These are phyloP conservation scores for Xestia c-nigrum DNA, from an alignment of 2,888 invertebrate species.

Conservation along the genomic window DNA sequence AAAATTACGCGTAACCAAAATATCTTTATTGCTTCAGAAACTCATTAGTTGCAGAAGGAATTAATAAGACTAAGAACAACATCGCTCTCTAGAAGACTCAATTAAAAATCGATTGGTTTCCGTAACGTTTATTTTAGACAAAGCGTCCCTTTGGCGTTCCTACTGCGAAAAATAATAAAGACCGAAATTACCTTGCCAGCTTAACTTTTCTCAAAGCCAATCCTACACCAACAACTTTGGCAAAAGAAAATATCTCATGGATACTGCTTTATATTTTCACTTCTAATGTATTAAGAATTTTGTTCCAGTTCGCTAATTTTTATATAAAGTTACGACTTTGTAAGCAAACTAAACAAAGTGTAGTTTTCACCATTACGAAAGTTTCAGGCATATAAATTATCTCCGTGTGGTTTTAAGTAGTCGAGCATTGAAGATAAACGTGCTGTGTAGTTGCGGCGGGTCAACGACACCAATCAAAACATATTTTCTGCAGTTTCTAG, in stretches of 20 bases:
- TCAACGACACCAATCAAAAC: conserved; percentile 54
- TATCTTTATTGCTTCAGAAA: conserved; percentile 38
- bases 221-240: conserved; percentile 70
- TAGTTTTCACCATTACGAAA: conserved; percentile 45
- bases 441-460: conserved; percentile 24
- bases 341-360: conserved; percentile 24
- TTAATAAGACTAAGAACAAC: conserved; percentile 38
- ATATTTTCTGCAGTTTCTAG: conserved; percentile 34
- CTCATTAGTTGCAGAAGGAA: conserved; percentile 46
- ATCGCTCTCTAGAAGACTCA: conserved; percentile 51
- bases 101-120: conserved; percentile 76
- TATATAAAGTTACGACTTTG: conserved; percentile 13
- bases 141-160: conserved; percentile 72
- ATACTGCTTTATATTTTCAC: conserved; percentile 59
- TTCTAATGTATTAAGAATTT: conserved; percentile 58
- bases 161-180: conserved; percentile 81
- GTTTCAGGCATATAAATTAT: conserved; percentile 47
- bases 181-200: conserved; percentile 78
- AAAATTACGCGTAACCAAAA: conserved; percentile 22
- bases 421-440: conserved; percentile 50
- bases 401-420: conserved; percentile 40
- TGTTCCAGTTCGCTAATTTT: conserved; percentile 51
- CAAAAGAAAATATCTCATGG: conserved; percentile 75
- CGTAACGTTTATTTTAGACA: conserved; percentile 76
- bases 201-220: conserved; percentile 78